Evolutionary conservation across 1,140 invertebrate species (phyloP).

Genomic region (Rhopalosiphum padi): DNA sequence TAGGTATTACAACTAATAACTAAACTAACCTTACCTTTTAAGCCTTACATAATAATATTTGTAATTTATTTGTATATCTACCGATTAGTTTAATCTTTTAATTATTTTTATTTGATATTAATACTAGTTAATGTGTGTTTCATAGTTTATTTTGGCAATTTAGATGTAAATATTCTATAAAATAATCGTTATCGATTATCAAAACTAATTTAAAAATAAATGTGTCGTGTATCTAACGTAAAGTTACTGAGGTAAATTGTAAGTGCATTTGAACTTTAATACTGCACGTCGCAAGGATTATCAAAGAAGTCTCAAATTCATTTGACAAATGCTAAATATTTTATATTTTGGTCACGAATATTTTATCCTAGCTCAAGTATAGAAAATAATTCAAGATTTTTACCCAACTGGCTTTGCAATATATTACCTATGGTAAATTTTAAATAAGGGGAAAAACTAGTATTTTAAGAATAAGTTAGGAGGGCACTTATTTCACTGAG

Average conservation of each 20-base stretch:
- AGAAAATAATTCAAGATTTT: constrained; percentile 26
- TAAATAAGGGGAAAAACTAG: background rate
- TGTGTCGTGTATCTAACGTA: background rate
- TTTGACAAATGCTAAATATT: constrained; percentile 37
- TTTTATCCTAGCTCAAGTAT: constrained; percentile 33
- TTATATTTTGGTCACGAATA: constrained; percentile 42
- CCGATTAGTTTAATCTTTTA: too few species aligned
- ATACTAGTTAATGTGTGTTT: background rate
- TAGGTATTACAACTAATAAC: too few species aligned
- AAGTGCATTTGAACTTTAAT: background rate
- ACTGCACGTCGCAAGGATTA: background rate
- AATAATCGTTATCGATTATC: background rate
- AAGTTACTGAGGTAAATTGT: background rate
- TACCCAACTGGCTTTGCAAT: background rate
- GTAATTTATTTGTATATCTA: too few species aligned
- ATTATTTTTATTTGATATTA: background rate
- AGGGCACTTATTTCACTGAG: constrained; percentile 24
- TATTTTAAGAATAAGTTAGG: constrained; percentile 40
- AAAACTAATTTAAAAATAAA: background rate
- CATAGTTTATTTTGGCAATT: background rate
- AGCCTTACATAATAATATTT: too few species aligned
- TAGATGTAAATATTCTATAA: background rate
- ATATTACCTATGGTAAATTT: constrained; percentile 19
- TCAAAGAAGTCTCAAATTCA: constrained; percentile 13
- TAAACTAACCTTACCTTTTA: too few species aligned